Base-by-base conservation (phyloP, 2,888 invertebrate genomes). In the Metacarcinus magister region DNA sequence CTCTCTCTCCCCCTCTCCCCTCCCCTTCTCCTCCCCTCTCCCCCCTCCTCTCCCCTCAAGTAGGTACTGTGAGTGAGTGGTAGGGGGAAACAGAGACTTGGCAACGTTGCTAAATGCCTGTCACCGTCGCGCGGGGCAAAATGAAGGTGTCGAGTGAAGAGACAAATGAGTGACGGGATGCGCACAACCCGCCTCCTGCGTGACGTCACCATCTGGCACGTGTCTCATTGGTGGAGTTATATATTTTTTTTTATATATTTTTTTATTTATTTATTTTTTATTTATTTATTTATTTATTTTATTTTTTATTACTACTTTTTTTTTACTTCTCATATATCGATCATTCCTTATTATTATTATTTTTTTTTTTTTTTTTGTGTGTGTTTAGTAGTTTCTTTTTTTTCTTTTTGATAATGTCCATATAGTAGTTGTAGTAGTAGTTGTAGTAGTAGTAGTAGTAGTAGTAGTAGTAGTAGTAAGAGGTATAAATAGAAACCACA, bases 81-180 rank as follows among this genome's bases (percentile, higher is more conserved):
- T 67, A n/a, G n/a, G 46, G 48, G 46, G 92, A 92, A 92, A 46
- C 92, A 48, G 54, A 48, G 48, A 82, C 75, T 82, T 94, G 94
- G 94, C 94, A 93, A 94, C 75, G 43, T 7, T n/a, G 94, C 82
- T 94, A 94, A 94, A 82, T 75, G 82, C 75, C 94, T 94, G 94
- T 94, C 94, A 94, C 67, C 94, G 39, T 82, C 44, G 8, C 67
- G 43, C 44, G n/a, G 44, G 44, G 75, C 43, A 82, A 94, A 94
- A 94, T 94, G 94, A 94, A 94, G 94, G 94, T 94, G 94, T 94
- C 82, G 82, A 82, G 75, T 19, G 75, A 67, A 46, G 28, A 82
- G 94, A 94, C 94, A 94, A 94, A 94, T 94, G 94, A 94, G 75
- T 75, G 94, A 82, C 46, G 94, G 94, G 82, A 82, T 44, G 94